Evolutionary conservation across 2,113 vertebrate genomes (phyloP), one percentile per base, ranked within the genome.

Genomic region (Galemys pyrenaicus): DNA sequence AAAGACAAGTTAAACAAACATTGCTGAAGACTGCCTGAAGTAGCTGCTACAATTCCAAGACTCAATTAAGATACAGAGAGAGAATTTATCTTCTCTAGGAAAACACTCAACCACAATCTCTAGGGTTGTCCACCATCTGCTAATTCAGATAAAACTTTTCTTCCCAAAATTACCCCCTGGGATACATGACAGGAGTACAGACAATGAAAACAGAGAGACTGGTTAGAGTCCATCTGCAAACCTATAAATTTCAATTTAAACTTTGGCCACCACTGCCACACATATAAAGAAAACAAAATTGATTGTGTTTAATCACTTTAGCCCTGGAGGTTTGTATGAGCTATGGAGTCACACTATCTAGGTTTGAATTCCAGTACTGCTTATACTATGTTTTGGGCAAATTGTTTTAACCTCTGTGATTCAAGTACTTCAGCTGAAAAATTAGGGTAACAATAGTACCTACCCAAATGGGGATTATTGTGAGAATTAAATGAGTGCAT

Each of bases 1-100:
- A 92, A 93, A 93, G 74, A 90, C 67, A 51, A 78, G 71, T 91
- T 84, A 93, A 94, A 78, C 37, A 91, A 96, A 86, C 54, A 94
- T 35, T 78, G 70, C 26, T 81, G 9, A 88, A 83, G 44, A 86
- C 87, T 46, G 44, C 62, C 75, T 74, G 5, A 79, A 68, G 86
- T 87, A 90, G 30, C 0, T 87, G 56, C 10, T 87, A 41, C 68
- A 87, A 73, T 68, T 83, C 35, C 54, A 92, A 83, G 62, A 71
- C 24, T 74, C 49, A 70, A 65, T 60, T 81, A 89, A 65, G 19
- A 83, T 2, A 77, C 19, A 92, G 15, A 94, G 77, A 94, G 92
- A 86, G 20, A 37, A 85, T 30, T 62, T 20, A 86, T 78, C 62
- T 87, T 89, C 39, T 75, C 86, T 44, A 90, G 60, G 17, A 92